These are phyloP conservation scores for Acanthurus leucopareius DNA, from an alignment of 2,797 vertebrate genomes.

Conservation along the genomic window DNA sequence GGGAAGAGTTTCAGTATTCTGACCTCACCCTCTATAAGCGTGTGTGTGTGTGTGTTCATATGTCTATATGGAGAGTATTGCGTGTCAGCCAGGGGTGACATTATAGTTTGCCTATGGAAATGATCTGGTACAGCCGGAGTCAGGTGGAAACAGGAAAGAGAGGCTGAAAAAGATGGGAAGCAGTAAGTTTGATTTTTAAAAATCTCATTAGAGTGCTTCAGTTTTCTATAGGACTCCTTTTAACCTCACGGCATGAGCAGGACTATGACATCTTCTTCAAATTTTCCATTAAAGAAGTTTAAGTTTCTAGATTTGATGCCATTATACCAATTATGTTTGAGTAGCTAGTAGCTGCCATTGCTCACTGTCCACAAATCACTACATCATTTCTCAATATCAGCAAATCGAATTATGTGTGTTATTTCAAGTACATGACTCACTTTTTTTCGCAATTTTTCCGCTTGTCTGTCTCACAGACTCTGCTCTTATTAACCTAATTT, in stretches of 20 bases:
- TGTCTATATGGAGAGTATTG: slow-evolving; percentile 4
- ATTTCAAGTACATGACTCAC: background rate
- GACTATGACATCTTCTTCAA: background rate
- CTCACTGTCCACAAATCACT: background rate
- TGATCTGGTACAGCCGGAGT: slow-evolving; percentile 11
- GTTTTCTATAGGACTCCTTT: background rate
- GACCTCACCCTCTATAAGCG: slow-evolving; percentile 48
- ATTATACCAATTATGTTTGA: background rate
- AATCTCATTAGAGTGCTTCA: background rate
- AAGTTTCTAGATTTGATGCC: background rate
- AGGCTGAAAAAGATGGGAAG: background rate
- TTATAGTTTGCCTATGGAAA: slow-evolving; percentile 51
- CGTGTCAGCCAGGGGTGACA: slow-evolving; percentile 38
- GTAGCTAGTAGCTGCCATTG: background rate
- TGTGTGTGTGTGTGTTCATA: background rate
- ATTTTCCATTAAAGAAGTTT: background rate
- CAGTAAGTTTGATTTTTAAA: background rate
- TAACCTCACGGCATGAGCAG: background rate
- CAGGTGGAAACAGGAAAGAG: slow-evolving; percentile 5
- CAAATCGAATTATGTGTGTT: background rate
- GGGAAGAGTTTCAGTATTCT: slow-evolving; percentile 36
- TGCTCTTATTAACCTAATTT: background rate
- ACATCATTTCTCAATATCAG: background rate
- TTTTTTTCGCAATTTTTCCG: background rate
- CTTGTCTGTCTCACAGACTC: background rate